These are phyloP conservation scores for Regulus satrapa DNA, from an alignment of 2,113 vertebrate species.

Conservation along the genomic window DNA sequence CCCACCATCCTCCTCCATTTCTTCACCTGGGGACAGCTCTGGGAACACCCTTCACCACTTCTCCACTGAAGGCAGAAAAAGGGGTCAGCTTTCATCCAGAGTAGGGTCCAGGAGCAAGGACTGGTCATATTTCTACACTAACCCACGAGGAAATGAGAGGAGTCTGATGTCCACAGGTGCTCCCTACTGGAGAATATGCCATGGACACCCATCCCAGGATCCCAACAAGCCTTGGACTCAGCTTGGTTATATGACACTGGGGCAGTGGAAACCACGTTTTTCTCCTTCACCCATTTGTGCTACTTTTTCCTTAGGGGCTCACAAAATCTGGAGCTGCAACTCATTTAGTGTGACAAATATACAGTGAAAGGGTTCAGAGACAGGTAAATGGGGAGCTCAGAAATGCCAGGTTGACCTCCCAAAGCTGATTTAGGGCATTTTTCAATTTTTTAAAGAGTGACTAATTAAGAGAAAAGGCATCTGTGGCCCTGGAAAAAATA, in stretches of 20 bases:
- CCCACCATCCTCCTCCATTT: neutral
- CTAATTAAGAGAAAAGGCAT: neutral
- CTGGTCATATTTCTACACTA: rapidly evolving
- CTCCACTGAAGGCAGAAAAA: neutral
- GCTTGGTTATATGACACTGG: neutral
- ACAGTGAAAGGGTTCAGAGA: neutral
- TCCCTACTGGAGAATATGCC: neutral
- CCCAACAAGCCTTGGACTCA: neutral
- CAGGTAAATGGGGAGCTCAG: neutral
- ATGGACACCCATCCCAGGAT: neutral
- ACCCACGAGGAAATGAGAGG: neutral
- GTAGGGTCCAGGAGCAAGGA: neutral
- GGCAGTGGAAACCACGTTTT: neutral
- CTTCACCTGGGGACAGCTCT: neutral
- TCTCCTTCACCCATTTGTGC: neutral
- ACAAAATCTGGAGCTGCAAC: neutral
- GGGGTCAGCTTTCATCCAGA: neutral
- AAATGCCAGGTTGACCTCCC: neutral
- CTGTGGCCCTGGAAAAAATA: neutral
- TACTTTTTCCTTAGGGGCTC: neutral
- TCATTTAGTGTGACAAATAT: neutral
- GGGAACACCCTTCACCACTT: neutral
- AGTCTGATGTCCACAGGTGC: neutral
- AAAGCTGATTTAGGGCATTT: neutral
- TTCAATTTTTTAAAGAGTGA: neutral